These are phyloP conservation scores for Narcine bancroftii DNA, from an alignment of 2,113 vertebrate species.

Conservation along the genomic window DNA sequence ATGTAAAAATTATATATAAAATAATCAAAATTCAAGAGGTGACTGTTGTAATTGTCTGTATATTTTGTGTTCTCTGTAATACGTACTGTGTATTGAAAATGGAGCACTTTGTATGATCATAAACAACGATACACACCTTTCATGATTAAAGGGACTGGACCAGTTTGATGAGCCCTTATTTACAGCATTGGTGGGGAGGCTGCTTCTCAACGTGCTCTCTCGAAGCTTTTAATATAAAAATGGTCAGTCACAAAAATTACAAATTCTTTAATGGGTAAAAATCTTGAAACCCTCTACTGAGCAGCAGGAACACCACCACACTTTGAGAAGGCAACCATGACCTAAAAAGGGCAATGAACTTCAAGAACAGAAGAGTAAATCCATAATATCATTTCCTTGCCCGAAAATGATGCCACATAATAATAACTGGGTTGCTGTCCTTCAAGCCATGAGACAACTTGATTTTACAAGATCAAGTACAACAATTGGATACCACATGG, in stretches of 20 bases:
- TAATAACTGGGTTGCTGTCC: too few species aligned
- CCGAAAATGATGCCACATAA: too few species aligned
- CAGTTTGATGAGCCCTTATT: conserved; percentile 32
- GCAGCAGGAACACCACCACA: background rate
- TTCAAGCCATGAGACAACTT: too few species aligned
- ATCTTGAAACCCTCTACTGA: background rate
- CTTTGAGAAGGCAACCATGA: background rate
- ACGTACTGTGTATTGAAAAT: conserved; percentile 8
- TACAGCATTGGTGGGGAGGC: background rate
- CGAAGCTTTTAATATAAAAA: background rate
- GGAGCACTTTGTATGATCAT: conserved; percentile 32
- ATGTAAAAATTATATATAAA: conserved; percentile 26
- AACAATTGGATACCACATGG: background rate
- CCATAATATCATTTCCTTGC: background rate
- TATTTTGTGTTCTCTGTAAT: conserved; percentile 31
- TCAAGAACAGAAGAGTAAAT: background rate
- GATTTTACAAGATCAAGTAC: background rate
- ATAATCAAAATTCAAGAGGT: conserved; percentile 16
- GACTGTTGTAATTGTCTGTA: conserved; percentile 22
- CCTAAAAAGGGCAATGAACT: background rate
- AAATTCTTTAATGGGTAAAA: background rate
- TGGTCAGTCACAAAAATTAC: background rate
- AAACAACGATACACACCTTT: conserved; percentile 26
- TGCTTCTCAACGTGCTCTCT: background rate
- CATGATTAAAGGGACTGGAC: conserved; percentile 22